A percentile compares a stretch with the other conserved stretches of the same genome.
Evolutionary conservation across 2,888 invertebrate species (phyloP).

Genomic region (Hirtodrosophila trivittata): DNA sequence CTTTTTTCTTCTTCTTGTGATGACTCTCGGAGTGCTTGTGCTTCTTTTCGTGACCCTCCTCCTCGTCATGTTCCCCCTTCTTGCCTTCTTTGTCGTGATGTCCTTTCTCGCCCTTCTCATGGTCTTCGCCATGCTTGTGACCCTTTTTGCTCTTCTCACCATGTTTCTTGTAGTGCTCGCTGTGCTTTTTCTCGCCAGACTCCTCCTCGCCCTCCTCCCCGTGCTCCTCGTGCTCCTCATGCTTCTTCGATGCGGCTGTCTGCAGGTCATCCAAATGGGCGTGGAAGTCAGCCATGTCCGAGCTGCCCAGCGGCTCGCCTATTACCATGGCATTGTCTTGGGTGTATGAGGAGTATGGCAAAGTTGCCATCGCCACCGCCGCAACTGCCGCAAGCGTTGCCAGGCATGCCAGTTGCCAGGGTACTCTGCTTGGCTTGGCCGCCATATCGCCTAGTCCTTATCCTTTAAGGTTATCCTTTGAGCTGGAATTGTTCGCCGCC

Average conservation of each 20-base stretch:
- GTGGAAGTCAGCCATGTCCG: slow-evolving; percentile 53
- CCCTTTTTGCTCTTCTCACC: slow-evolving; percentile 90
- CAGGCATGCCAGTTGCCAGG: slow-evolving; percentile 64
- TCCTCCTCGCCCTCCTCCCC: slow-evolving; percentile 85
- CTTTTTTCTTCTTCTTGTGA: slow-evolving; percentile 85
- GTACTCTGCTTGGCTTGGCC: slow-evolving; percentile 33
- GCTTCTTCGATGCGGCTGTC: slow-evolving; percentile 81
- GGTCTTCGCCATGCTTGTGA: slow-evolving; percentile 88
- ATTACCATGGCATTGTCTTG: slow-evolving; percentile 61
- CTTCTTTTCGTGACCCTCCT: slow-evolving; percentile 85
- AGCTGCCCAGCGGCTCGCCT: slow-evolving; percentile 42
- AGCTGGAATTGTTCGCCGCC: slow-evolving; percentile 47
- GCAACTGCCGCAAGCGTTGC: slow-evolving; percentile 39
- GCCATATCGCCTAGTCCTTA: slow-evolving; percentile 39
- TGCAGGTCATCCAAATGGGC: slow-evolving; percentile 75
- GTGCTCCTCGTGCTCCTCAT: slow-evolving; percentile 63
- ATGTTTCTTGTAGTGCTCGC: slow-evolving; percentile 87
- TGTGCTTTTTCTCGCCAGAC: slow-evolving; percentile 88
- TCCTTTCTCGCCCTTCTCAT: slow-evolving; percentile 88
- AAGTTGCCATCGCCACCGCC: slow-evolving; percentile 42
- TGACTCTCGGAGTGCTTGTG: slow-evolving; percentile 84
- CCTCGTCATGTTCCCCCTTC: slow-evolving; percentile 84
- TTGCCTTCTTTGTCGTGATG: slow-evolving; percentile 88
- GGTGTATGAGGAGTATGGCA: slow-evolving; percentile 29
- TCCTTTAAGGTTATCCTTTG: slow-evolving; percentile 43